Conservation (phyloP, 2,888 invertebrate species). For the Diarsia mendica region DNA sequence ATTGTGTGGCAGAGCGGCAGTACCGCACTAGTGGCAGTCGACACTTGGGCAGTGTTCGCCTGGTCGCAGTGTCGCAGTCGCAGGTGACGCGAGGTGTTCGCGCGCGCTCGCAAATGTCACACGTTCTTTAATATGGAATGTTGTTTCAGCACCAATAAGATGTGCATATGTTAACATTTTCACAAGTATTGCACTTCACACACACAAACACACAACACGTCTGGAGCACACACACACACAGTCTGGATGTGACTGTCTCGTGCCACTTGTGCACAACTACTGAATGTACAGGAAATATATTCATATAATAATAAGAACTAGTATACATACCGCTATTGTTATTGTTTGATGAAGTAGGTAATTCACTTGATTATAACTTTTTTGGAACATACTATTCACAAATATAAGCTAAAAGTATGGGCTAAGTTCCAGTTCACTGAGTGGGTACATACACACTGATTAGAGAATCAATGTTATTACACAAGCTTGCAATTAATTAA, state of each 20-base stretch:
- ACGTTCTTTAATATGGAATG: neutral
- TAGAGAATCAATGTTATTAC: conserved; percentile 23
- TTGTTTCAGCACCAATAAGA: neutral
- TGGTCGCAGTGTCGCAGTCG: neutral
- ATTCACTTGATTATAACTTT: neutral
- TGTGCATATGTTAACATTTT: conserved; percentile 11
- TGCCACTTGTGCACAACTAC: conserved; percentile 1
- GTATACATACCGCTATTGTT: neutral
- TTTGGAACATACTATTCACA: neutral
- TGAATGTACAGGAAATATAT: conserved; percentile 17
- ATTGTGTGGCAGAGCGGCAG: neutral
- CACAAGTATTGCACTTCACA: conserved; percentile 18
- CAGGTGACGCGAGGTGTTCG: neutral
- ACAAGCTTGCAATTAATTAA: conserved; percentile 9
- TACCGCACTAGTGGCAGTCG: neutral
- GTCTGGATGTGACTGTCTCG: conserved; percentile 4
- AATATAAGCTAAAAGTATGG: neutral
- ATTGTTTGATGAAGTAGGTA: neutral
- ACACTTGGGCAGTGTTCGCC: no score
- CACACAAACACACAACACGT: neutral
- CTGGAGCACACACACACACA: neutral
- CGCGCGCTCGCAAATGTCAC: conserved; percentile 24
- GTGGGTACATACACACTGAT: conserved; percentile 5
- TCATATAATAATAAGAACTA: conserved; percentile 2
- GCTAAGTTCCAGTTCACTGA: neutral